phyloP scores from a whole-genome alignment of 2,113 vertebrate species.

The Coreoperca whiteheadi region DNA sequence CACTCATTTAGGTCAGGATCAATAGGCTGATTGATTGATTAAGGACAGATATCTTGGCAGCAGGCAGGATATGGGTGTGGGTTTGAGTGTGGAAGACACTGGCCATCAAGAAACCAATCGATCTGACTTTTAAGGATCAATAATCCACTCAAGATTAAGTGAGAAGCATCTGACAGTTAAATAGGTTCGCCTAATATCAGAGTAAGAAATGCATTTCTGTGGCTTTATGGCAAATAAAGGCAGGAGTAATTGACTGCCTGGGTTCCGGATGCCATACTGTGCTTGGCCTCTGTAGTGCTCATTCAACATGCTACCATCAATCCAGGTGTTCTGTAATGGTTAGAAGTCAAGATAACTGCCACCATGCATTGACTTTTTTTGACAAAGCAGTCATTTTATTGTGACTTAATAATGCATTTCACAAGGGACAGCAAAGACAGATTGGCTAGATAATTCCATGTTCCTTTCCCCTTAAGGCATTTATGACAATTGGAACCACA shows the following conservation, averaged over 20 bases:
- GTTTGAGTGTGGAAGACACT: slow-evolving; percentile 53
- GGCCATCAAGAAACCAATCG: slow-evolving; percentile 65
- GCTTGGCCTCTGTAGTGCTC: not conserved
- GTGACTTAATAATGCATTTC: slow-evolving; percentile 5
- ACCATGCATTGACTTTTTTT: not conserved
- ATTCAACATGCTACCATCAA: slow-evolving; percentile 3
- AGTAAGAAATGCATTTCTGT: slow-evolving; percentile 29
- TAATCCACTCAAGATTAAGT: slow-evolving; percentile 61
- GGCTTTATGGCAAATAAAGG: slow-evolving; percentile 28
- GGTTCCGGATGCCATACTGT: not conserved
- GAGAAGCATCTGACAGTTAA: slow-evolving; percentile 52
- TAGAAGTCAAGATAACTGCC: not conserved
- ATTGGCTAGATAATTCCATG: slow-evolving; percentile 14
- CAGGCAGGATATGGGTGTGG: slow-evolving; percentile 33
- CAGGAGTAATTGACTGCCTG: slow-evolving; percentile 4
- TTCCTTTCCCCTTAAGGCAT: slow-evolving; percentile 19
- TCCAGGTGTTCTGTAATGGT: slow-evolving; percentile 8
- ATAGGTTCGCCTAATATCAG: slow-evolving; percentile 37
- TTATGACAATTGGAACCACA: slow-evolving; percentile 22
- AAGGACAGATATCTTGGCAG: slow-evolving; percentile 59
- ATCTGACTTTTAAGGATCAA: slow-evolving; percentile 72
- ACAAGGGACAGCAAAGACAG: slow-evolving; percentile 10
- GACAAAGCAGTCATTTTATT: slow-evolving; percentile 15
- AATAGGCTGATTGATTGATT: slow-evolving; percentile 73
- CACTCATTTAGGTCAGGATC: slow-evolving; percentile 55